Evolutionary conservation across 2,113 vertebrate species (phyloP), one percentile per base, ranked within the genome.

Genomic region (Semicossyphus pulcher): DNA sequence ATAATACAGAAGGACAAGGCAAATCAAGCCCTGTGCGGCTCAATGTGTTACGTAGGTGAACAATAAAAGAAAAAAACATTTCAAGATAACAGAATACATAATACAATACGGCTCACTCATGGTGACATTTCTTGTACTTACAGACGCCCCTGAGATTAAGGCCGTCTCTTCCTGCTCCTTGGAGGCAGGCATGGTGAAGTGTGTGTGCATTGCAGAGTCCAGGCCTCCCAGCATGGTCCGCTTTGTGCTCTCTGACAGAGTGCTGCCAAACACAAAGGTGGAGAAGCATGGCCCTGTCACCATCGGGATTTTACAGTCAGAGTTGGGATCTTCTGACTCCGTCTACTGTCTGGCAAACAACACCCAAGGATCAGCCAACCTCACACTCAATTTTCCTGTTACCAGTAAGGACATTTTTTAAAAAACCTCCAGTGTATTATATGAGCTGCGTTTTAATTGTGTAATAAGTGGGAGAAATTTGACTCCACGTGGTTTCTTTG

Each of bases 61-160:
- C 0, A 28, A 34, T 34, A 0, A 7, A 44, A 49, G 10, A n/a
- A n/a, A n/a, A n/a, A n/a, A n/a, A n/a, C n/a, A n/a, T n/a, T n/a
- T n/a, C n/a, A n/a, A n/a, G n/a, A n/a, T n/a, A n/a, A 37, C 3
- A 10, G 11, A 11, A 37, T 2, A 5, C 1, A 32, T 10, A 11
- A 20, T 10, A 1, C 20, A 14, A 36, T 7, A 28, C 5, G 18
- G 23, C 14, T 3, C 3, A 59, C 11, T 39, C 15, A 39, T 39
- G 15, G 61, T 12, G 8, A 21, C 2, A 45, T 47, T 16, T 23
- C 6, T 21, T 63, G 28, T 81, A 12, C 0, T 37, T 54, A 25
- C 73, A 94, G 93, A 91, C 81, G 69, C 57, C 4, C 93, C 92
- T 59, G 90, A 89, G 42, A 85, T 93, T 31, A 88, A 83, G 29